A percentile compares a stretch with the other conserved stretches of the same genome.
Conservation (phyloP, 2,113 vertebrate species). For the Verasper variegatus region DNA sequence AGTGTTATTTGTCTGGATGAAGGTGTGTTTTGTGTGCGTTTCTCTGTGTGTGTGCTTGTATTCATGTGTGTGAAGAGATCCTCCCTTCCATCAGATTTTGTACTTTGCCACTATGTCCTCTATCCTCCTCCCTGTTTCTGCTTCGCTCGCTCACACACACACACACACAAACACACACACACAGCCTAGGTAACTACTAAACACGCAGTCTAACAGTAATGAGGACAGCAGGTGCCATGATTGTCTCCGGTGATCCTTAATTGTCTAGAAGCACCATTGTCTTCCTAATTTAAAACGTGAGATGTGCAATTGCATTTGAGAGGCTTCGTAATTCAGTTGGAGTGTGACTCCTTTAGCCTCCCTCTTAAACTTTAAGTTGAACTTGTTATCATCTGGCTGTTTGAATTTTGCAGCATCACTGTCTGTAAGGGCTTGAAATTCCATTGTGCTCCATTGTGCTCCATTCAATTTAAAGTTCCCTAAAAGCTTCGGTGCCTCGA, state of each 20-base stretch:
- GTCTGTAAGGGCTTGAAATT: background rate
- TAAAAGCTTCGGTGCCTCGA: background rate
- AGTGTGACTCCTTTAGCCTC: conserved; percentile 7
- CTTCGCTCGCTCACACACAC: background rate
- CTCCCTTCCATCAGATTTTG: conserved; percentile 14
- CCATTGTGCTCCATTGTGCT: background rate
- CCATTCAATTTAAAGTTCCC: background rate
- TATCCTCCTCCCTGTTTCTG: too few relatives aligned
- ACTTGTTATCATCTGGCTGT: background rate
- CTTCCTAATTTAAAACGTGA: conserved; percentile 31
- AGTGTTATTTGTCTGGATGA: background rate
- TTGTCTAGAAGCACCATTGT: conserved; percentile 48
- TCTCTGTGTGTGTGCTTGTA: background rate
- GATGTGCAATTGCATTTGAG: conserved; percentile 7
- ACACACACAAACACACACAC: background rate
- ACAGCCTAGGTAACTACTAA: conserved; percentile 20
- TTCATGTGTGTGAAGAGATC: background rate
- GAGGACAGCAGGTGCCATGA: conserved; percentile 47
- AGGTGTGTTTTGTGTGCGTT: background rate
- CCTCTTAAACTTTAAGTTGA: background rate
- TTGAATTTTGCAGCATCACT: background rate
- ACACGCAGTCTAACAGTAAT: conserved; percentile 37
- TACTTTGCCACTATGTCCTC: background rate
- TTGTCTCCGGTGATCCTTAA: conserved; percentile 62
- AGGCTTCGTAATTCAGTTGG: conserved; percentile 29